Evolutionary conservation across 2,888 invertebrate genomes (phyloP), one percentile per base, ranked within the genome.

Genomic region (Limnephilus rhombicus): DNA sequence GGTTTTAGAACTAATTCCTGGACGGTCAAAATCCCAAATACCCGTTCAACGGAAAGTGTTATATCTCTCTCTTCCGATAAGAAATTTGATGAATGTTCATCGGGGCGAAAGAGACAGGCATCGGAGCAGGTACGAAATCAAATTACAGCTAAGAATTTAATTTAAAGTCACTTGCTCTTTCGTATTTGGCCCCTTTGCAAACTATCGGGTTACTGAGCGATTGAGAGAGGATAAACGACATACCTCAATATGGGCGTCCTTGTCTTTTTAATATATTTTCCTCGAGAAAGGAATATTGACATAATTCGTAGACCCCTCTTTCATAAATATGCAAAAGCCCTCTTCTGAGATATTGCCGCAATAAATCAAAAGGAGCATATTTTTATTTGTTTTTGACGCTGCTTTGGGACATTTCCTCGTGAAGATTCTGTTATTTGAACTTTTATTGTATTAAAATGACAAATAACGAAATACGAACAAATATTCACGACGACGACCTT

Each of bases 111-210:
- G 90, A 49, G 88, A 90, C 34, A 11, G 24, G 29, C 11, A 24
- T 31, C 9, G 90, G 85, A 34, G 90, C 92, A 92, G 92, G 90
- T 92, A 68, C 9, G 9, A 68, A 90, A 92, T 92, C 90, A 92
- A 89, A 92, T 92, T 92, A 92, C 85, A 80, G 83, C 53, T 45
- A 85, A 85, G 85, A 92, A 92, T 92, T 90, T 92, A 92, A 92
- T 92, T 92, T 82, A 41, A 80, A 89, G 82, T 90, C 90, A 90
- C 82, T 83, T 90, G 81, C 82, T 82, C 82, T 90, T 90, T 90
- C 82, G 82, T 82, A 89, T 89, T 89, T 89, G 18, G 88, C 88
- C 88, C 88, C 88, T 89, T 89, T 88, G 31, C 49, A 34, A 31
- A 80, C 88, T 89, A 34, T 68, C 68, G 68, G 68, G 80, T 34